Conservation (phyloP, 2,113 vertebrate genomes). For the Myiozetetes cayanensis region DNA sequence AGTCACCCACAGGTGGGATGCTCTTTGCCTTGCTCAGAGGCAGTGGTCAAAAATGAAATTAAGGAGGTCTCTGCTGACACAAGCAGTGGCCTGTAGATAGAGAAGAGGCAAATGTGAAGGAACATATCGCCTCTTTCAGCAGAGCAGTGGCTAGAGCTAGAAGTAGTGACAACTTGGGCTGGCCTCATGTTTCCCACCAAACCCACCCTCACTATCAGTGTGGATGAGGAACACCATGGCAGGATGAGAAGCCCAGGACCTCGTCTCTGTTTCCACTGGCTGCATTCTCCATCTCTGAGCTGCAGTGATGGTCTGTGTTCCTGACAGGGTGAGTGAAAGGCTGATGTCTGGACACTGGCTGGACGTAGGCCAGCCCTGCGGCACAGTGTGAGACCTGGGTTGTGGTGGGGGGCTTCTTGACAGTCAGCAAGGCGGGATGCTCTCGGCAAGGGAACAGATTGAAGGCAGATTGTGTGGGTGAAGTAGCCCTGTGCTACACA, state of each 20-base stretch:
- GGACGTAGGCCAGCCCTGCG: not conserved
- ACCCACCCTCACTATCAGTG: not conserved
- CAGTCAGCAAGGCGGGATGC: slow-evolving; percentile 23
- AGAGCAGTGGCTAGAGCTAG: not conserved
- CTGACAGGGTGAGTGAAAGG: not conserved
- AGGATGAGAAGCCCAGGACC: not conserved
- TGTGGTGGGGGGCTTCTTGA: not conserved
- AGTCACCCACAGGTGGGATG: not conserved
- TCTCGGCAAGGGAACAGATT: slow-evolving; percentile 69
- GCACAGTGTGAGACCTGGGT: not conserved
- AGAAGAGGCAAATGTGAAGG: not conserved
- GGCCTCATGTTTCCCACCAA: not conserved
- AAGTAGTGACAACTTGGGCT: not conserved
- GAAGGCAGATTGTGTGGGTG: slow-evolving; percentile 74
- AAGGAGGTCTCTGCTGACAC: not conserved
- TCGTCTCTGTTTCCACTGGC: not conserved
- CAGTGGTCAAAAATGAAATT: not conserved
- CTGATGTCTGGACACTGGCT: not conserved
- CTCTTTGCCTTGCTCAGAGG: not conserved
- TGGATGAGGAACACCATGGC: fast-evolving
- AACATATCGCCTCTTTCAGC: not conserved
- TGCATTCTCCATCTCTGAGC: fast-evolving
- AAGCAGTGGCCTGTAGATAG: not conserved
- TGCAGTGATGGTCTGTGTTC: fast-evolving
- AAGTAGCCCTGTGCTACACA: slow-evolving; percentile 31